A percentile compares a stretch with the other conserved stretches of the same genome.
phyloP scores from a whole-genome alignment of 1,140 invertebrate species.

The Hyles euphorbiae region DNA sequence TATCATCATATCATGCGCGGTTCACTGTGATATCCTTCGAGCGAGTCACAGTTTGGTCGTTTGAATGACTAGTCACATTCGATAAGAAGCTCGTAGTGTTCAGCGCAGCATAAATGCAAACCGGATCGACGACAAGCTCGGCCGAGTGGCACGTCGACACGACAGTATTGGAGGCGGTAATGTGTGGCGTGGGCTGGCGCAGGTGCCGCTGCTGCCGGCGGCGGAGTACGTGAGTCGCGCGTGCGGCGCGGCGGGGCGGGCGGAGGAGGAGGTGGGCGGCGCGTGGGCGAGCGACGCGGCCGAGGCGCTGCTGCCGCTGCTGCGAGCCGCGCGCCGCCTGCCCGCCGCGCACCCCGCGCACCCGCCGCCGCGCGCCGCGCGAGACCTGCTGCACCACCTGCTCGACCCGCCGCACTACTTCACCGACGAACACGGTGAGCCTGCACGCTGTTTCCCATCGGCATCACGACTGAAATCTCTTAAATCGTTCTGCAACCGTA shows the following conservation, averaged over 20 bases:
- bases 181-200: background rate
- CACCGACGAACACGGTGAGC: conserved; percentile 8
- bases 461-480: no score
- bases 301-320: conserved; percentile 6
- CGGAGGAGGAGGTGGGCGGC: conserved; percentile 1
- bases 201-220: conserved; percentile 20
- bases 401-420: conserved; percentile 23
- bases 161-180: background rate
- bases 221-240: conserved; percentile 7
- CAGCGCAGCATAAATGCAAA: no score
- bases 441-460: background rate
- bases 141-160: no score
- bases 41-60: no score
- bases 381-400: conserved; percentile 4
- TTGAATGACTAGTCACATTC: no score
- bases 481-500: no score
- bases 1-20: no score
- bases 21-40: no score
- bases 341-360: conserved; percentile 12
- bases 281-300: background rate
- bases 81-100: no score
- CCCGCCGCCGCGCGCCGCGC: background rate
- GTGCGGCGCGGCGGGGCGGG: conserved; percentile 1
- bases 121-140: no score
- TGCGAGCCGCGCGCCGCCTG: conserved; percentile 17